Conservation (phyloP, 2,113 vertebrate genomes). For the Isichthys henryi region DNA sequence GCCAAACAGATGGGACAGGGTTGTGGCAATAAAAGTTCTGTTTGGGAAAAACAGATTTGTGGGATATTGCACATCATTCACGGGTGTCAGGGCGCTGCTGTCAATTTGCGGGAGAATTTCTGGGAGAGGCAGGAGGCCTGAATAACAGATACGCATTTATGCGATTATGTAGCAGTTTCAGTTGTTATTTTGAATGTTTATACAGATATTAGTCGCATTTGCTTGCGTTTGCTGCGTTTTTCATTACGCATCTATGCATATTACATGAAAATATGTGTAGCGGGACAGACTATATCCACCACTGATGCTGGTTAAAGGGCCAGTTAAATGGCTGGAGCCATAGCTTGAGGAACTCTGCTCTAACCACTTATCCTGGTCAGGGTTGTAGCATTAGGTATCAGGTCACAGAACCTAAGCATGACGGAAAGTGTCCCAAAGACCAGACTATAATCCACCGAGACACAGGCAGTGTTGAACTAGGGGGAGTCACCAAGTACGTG, state of each 20-base stretch:
- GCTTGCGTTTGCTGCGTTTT: background rate
- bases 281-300: background rate
- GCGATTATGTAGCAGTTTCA: background rate
- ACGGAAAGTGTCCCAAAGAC: no score
- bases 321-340: background rate
- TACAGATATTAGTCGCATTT: background rate
- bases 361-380: background rate
- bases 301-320: background rate
- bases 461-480: no score
- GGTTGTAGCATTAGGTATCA: background rate
- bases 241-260: no score
- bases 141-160: background rate
- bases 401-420: no score
- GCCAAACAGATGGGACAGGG: background rate
- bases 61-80: background rate
- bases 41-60: background rate
- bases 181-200: background rate
- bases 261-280: no score
- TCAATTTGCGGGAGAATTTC: background rate
- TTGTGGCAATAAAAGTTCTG: background rate
- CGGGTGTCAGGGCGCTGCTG: background rate
- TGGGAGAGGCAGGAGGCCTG: background rate
- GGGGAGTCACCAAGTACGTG: no score
- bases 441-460: no score
- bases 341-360: background rate